phyloP scores from a whole-genome alignment of 2,888 invertebrate species.

The Linyphia triangularis region DNA sequence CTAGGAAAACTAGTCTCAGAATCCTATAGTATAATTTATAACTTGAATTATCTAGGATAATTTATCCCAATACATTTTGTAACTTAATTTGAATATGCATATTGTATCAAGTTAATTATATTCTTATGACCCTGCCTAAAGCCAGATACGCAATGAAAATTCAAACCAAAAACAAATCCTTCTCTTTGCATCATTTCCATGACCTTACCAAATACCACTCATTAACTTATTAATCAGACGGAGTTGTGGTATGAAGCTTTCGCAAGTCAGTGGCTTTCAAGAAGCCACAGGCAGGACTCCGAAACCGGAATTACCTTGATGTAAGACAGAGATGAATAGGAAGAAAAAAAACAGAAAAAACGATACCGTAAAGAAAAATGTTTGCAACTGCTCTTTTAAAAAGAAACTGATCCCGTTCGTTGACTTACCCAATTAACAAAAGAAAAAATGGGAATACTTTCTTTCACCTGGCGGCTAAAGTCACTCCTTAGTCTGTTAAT shows the following conservation, averaged over 20 bases:
- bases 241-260: neutral
- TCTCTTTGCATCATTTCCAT: neutral
- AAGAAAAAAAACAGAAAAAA: neutral
- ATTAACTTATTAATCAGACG: neutral
- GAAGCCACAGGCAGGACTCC: neutral
- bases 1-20: too few species aligned
- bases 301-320: constrained; percentile 44
- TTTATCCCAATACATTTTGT: too few species aligned
- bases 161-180: neutral
- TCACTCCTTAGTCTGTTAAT: constrained; percentile 24
- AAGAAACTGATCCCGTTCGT: constrained; percentile 45
- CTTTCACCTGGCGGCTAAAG: constrained; percentile 60
- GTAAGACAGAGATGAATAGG: neutral
- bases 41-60: too few species aligned
- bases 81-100: too few species aligned
- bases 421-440: constrained; percentile 61
- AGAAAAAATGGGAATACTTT: constrained; percentile 22
- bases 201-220: neutral
- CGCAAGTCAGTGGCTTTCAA: neutral
- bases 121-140: neutral
- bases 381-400: constrained; percentile 42
- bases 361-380: constrained; percentile 48
- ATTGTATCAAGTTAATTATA: too few species aligned
- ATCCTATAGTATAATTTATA: too few species aligned
- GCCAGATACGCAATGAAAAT: neutral